These are phyloP conservation scores for Gonocerus acuteangulatus DNA, from an alignment of 2,888 invertebrate genomes.

Conservation along the genomic window DNA sequence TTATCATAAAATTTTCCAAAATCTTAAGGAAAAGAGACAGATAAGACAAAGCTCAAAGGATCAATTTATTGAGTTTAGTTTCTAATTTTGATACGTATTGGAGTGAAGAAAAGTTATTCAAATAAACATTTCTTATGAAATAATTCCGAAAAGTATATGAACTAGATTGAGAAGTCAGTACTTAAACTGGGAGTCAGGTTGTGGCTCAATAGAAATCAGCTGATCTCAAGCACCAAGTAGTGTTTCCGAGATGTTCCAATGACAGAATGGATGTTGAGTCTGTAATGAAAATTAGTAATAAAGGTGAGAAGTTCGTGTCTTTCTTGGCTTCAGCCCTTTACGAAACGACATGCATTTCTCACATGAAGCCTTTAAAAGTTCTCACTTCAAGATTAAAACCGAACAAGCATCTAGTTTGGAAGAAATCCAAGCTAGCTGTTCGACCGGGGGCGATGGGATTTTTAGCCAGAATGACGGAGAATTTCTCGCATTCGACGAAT, in stretches of 20 bases:
- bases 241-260: slow-evolving; percentile 17
- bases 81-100: too few relatives aligned
- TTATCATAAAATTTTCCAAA: too few relatives aligned
- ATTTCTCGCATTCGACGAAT: slow-evolving; percentile 16
- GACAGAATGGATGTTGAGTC: slow-evolving; percentile 19
- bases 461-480: slow-evolving; percentile 14
- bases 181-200: background rate
- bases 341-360: slow-evolving; percentile 26
- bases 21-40: too few relatives aligned
- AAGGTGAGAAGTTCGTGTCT: slow-evolving; percentile 16
- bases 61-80: too few relatives aligned
- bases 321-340: slow-evolving; percentile 10
- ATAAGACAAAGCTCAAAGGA: too few relatives aligned
- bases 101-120: too few relatives aligned
- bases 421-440: slow-evolving; percentile 9
- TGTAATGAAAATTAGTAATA: slow-evolving; percentile 1
- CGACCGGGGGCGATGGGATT: slow-evolving; percentile 6
- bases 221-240: background rate
- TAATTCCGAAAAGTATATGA: too few relatives aligned
- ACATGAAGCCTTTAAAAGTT: slow-evolving; percentile 16
- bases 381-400: slow-evolving; percentile 19
- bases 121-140: too few relatives aligned
- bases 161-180: background rate
- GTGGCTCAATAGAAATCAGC: slow-evolving; percentile 24
- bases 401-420: slow-evolving; percentile 6